Evolutionary conservation across 2,888 invertebrate species (phyloP).

Genomic region (Biston stratarius): DNA sequence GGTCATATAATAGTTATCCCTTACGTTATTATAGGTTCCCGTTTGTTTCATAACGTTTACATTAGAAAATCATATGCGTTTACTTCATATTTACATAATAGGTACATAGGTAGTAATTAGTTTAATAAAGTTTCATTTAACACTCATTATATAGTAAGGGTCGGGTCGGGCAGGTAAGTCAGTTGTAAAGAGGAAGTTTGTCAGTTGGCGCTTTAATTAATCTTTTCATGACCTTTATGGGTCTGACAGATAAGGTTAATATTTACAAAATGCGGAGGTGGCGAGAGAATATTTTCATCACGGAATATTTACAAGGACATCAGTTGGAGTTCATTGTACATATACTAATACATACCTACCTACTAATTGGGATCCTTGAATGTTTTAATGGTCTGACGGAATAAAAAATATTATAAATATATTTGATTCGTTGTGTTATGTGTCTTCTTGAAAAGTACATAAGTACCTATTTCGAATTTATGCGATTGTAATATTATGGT

Average conservation of each 20-base stretch:
- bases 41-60: background rate
- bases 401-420: too few relatives aligned
- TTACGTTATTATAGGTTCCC: too few relatives aligned
- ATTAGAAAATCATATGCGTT: too few relatives aligned
- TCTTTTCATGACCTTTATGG: background rate
- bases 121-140: background rate
- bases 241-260: background rate
- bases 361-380: background rate
- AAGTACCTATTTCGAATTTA: too few relatives aligned
- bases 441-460: too few relatives aligned
- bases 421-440: too few relatives aligned
- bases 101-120: background rate
- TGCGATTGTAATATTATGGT: too few relatives aligned
- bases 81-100: conserved; percentile 1
- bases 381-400: too few relatives aligned
- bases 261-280: conserved; percentile 1
- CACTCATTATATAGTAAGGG: background rate
- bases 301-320: background rate
- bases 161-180: background rate
- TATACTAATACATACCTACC: background rate
- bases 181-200: background rate
- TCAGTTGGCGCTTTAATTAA: conserved; percentile 3
- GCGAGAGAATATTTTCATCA: background rate
- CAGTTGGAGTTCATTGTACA: background rate
- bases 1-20: too few relatives aligned